Base-by-base conservation (phyloP, 2,888 invertebrate species). In the Aspidiotus destructor region DNA sequence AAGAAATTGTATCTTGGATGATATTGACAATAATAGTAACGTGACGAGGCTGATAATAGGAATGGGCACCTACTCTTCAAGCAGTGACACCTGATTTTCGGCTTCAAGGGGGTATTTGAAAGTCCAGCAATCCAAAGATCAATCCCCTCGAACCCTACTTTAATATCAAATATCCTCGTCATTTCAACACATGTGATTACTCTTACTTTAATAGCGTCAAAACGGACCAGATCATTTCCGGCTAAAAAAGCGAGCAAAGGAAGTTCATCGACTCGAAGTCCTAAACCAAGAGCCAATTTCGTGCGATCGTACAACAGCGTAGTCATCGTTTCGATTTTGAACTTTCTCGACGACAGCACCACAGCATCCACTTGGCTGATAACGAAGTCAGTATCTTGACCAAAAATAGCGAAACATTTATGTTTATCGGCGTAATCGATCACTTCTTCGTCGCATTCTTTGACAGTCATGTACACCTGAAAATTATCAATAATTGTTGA, bases 351-450 rank as follows among this genome's bases (percentile, higher is more conserved):
- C 11, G 75, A 76, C n/a, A 76, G 72, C 60, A 76, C 76, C 68
- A 74, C 75, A 7, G 73, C 71, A 41, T 74, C 73, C 0, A 75
- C 74, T 63, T 74, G 73, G 69, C 73, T 74, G 41, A 76, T 75
- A 15, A 75, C 71, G 71, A 74, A 77, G 70, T 77, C 77, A 0
- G 75, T 73, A 71, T 77, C 76, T 71, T 76, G 76, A 16, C 74
- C 75, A 8, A 77, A 70, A 60, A 76, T 75, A 1, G 74, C 77
- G 71, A 76, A 75, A 53, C 74, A 75, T 7, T 74, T 71, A 62
- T 75, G 72, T 16, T 70, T 72, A 53, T 71, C 70, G n/a, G 75
- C 76, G 70, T 73, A 76, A 9, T 73, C 73, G 2, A 74, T 73
- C 10, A 76, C 75, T 64, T 74, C 76, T 70, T 75, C 74, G 72